A percentile compares a stretch with the other conserved stretches of the same genome.
Evolutionary conservation across 2,113 vertebrate genomes (phyloP).

Genomic region (Atherinomorus stipes): DNA sequence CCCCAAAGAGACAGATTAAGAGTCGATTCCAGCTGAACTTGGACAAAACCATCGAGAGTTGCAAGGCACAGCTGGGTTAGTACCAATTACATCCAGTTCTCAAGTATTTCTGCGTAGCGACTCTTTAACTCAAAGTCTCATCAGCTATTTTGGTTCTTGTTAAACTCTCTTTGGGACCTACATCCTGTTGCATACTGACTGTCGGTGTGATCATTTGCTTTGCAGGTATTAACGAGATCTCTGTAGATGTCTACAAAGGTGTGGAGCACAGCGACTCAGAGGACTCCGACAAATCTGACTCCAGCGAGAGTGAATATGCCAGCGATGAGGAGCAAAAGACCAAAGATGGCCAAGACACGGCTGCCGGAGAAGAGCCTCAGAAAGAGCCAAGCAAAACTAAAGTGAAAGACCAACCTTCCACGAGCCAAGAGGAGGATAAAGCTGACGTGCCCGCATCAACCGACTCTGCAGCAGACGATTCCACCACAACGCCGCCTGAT

Average conservation of each 20-base stretch:
- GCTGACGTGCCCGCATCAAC: conserved; percentile 63
- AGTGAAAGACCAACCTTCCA: conserved; percentile 78
- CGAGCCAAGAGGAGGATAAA: conserved; percentile 84
- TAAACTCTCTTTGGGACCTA: too few relatives aligned
- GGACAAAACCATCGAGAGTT: conserved; percentile 99
- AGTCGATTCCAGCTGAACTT: conserved; percentile 97
- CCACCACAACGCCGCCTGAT: conserved; percentile 57
- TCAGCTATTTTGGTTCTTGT: too few relatives aligned
- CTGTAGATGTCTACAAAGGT: conserved; percentile 93
- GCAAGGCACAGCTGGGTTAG: conserved; percentile 96
- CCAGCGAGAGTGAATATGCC: conserved; percentile 93
- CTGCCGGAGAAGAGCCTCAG: conserved; percentile 75
- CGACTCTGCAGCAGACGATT: conserved; percentile 22
- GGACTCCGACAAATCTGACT: conserved; percentile 96
- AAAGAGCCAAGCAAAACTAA: conserved; percentile 86
- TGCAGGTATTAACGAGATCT: conserved; percentile 96
- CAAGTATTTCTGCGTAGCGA: background rate
- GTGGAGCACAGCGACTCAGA: conserved; percentile 96
- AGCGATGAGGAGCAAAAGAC: conserved; percentile 93
- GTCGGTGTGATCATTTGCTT: conserved; percentile 34
- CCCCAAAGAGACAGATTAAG: conserved; percentile 93
- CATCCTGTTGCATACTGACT: background rate
- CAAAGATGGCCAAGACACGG: conserved; percentile 84
- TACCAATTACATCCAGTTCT: conserved; percentile 3
- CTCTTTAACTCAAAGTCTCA: too few relatives aligned